Evolutionary conservation across 2,888 invertebrate species (phyloP), one percentile per base, ranked within the genome.

Genomic region (Incurvaria masculella): DNA sequence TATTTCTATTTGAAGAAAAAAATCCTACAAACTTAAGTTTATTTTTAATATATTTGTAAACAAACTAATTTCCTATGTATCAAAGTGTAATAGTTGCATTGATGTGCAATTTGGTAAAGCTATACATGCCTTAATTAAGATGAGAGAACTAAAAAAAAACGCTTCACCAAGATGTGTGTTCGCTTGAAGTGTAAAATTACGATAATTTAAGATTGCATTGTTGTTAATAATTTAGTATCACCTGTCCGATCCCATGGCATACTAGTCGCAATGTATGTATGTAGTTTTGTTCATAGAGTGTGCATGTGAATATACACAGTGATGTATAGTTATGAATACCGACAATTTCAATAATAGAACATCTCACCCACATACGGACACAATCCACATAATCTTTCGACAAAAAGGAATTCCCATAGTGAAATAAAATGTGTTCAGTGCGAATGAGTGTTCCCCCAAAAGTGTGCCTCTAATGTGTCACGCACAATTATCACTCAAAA

Each of bases 41-140:
- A n/a, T n/a, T n/a, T 78, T 78, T 76, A 76, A 74, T 76, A 76
- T 78, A 76, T 78, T 78, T 78, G 76, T 78, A 78, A 76, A 78
- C 20, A 21, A n/a, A 45, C 14, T 27, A 40, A 75, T 73, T 69
- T 72, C 75, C 69, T 72, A 75, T 75, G 75, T 75, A 74, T 74
- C 72, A 75, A 75, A 72, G 70, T 75, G 72, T 76, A 73, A 74
- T 72, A 72, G 75, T 72, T 75, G 74, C 69, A 69, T 75, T 72
- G 69, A 72, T 71, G 75, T 74, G 76, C 74, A 74, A 72, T 70
- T 73, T 51, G 69, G 14, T 33, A 33, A 14, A 8, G 33, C 14
- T 33, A 33, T 14, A 33, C 4, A 14, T 14, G 33, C 33, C 33
- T 33, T 33, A 33, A 33, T 33, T 33, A 33, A 33, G 33, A 33